phyloP scores from a whole-genome alignment of 1,140 invertebrate genomes.

The Drosophila kurseongensis region DNA sequence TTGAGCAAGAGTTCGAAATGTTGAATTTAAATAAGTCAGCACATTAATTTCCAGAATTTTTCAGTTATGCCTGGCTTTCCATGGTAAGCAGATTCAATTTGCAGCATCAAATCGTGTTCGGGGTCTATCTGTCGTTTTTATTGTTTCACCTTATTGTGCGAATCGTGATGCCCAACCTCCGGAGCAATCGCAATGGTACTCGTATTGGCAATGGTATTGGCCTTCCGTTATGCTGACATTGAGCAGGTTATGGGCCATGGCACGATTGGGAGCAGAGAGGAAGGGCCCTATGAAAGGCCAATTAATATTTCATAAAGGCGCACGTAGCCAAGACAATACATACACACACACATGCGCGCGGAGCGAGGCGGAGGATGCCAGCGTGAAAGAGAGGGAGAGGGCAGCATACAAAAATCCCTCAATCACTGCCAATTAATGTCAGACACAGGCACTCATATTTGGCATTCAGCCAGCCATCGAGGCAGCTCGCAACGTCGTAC shows the following conservation, averaged over 20 bases:
- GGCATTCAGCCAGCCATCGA: constrained; percentile 60
- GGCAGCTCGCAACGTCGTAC: constrained; percentile 68
- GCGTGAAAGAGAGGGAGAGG: constrained; percentile 12
- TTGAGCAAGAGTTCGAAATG: background rate
- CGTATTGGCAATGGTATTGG: constrained; percentile 25
- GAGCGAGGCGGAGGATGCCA: background rate
- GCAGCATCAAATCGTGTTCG: constrained; percentile 36
- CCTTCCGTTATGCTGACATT: constrained; percentile 56
- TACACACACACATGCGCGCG: constrained; percentile 26
- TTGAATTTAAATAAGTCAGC: constrained; percentile 4
- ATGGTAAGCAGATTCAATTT: constrained; percentile 35
- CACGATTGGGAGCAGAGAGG: constrained; percentile 59
- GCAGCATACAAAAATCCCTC: constrained; percentile 76
- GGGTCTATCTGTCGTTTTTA: constrained; percentile 32
- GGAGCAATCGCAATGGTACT: constrained; percentile 3
- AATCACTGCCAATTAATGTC: constrained; percentile 83
- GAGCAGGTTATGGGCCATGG: constrained; percentile 63
- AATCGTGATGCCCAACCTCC: constrained; percentile 39
- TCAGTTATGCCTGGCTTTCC: background rate
- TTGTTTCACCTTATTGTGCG: constrained; percentile 48
- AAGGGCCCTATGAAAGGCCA: constrained; percentile 68
- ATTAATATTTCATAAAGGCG: constrained; percentile 83
- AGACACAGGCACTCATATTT: constrained; percentile 81
- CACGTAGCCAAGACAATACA: constrained; percentile 69
- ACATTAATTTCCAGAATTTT: constrained; percentile 15